Percentiles rank a stretch among this genome's conserved stretches.
phyloP scores from a whole-genome alignment of 2,797 vertebrate genomes.

The Cirrhinus molitorella region DNA sequence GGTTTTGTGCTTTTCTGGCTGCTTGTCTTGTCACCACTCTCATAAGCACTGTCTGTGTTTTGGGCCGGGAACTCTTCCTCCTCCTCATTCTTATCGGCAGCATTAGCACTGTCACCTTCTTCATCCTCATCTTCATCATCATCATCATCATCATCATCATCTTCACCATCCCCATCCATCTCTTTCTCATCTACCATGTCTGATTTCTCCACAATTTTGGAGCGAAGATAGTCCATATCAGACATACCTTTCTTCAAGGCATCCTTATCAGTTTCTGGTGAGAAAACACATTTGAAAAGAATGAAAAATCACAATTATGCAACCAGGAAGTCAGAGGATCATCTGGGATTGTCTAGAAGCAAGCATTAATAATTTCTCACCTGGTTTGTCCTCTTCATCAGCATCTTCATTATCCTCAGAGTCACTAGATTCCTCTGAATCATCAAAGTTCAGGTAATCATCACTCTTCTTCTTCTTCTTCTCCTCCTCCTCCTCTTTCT shows the following conservation, averaged over 20 bases:
- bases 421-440: slow-evolving; percentile 78
- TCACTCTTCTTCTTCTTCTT: too few relatives aligned
- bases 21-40: slow-evolving; percentile 65
- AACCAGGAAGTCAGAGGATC: not conserved
- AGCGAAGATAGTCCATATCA: slow-evolving; percentile 96
- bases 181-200: slow-evolving; percentile 64
- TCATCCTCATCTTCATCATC: slow-evolving; percentile 58
- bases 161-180: slow-evolving; percentile 52
- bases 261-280: slow-evolving; percentile 71
- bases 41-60: slow-evolving; percentile 75
- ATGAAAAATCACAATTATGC: not conserved
- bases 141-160: too few relatives aligned
- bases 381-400: slow-evolving; percentile 52
- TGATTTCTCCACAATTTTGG: slow-evolving; percentile 83
- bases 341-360: not conserved
- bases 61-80: slow-evolving; percentile 52
- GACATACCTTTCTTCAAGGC: slow-evolving; percentile 82
- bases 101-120: slow-evolving; percentile 38
- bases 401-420: slow-evolving; percentile 61
- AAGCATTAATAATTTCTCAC: slow-evolving; percentile 61
- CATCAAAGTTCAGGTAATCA: slow-evolving; percentile 97
- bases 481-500: slow-evolving; percentile 49
- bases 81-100: slow-evolving; percentile 51
- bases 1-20: slow-evolving; percentile 54
- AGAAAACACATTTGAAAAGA: slow-evolving; percentile 3